Base-by-base conservation (phyloP, 2,113 vertebrate genomes). In the Scopus umbretta region DNA sequence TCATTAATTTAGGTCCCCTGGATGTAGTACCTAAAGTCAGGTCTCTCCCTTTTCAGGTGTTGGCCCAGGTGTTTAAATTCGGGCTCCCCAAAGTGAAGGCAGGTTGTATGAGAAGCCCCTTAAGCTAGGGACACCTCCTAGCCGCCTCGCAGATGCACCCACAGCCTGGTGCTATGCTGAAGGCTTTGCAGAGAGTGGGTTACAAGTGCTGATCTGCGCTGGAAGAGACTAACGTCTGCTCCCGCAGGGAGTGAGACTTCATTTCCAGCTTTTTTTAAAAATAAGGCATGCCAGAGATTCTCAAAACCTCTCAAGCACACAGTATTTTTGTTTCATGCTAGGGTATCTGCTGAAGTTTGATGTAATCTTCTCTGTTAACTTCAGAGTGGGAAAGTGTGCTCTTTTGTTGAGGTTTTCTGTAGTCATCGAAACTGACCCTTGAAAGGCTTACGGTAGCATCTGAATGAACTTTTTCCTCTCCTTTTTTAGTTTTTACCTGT, bases 111-210 rank as follows among this genome's bases (percentile, higher is more conserved):
- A 66, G 19, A 80, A 74, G 29, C 34, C 42, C 10, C 19, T 71
- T 56, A n/a, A 59, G 53, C 0, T 1, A 62, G 58, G 14, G 32
- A 29, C 30, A 19, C 81, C 40, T 55, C 72, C 18, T 71, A 6
- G 36, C 62, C 8, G 9, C 38, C 61, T 53, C 1, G 5, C 53
- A 43, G 47, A 16, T 0, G 7, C 21, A 43, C 32, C 8, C 32
- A 6, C 8, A 42, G 55, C 45, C 43, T 3, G 0, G 45, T 1
- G 1, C 52, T 65, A 4, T 2, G 4, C 53, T 49, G 55, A 43
- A 42, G 36, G 40, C 61, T 90, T 50, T 72, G n/a, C 63, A 32
- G 66, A 55, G 68, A 61, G n/a, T 20, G n/a, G 45, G 42, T 70
- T 79, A 27, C 13, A 52, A 43, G 65, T 27, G 63, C 25, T 14